Conservation (phyloP, 2,113 vertebrate species). For the Silurus asotus region DNA sequence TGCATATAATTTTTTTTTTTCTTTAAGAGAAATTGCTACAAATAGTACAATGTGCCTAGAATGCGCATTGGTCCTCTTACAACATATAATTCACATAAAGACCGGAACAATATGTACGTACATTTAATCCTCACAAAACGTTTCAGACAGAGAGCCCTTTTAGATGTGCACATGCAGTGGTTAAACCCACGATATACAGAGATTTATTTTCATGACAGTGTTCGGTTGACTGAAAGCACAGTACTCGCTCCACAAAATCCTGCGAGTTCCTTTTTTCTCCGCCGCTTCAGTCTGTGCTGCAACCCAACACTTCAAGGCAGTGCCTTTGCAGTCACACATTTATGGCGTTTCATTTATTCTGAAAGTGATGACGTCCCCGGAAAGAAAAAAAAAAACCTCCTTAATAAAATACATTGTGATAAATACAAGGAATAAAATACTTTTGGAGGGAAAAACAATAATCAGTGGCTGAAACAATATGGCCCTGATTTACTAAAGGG, state of each 20-base stretch:
- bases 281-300: slow-evolving; percentile 51
- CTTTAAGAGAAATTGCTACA: slow-evolving; percentile 76
- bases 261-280: slow-evolving; percentile 40
- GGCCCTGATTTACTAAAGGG: slow-evolving; percentile 28
- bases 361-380: slow-evolving; percentile 29
- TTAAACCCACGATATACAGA: slow-evolving; percentile 63
- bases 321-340: slow-evolving; percentile 56
- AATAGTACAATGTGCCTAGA: slow-evolving; percentile 80
- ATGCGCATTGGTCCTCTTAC: slow-evolving; percentile 74
- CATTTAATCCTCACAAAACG: slow-evolving; percentile 66
- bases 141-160: slow-evolving; percentile 81
- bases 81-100: slow-evolving; percentile 70
- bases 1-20: slow-evolving; percentile 79
- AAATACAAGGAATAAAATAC: slow-evolving; percentile 16
- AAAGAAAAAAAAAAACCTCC: slow-evolving; percentile 7
- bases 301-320: slow-evolving; percentile 56
- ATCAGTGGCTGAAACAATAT: neutral
- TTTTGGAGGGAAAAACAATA: slow-evolving; percentile 55
- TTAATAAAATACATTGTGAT: slow-evolving; percentile 32
- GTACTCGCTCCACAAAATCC: slow-evolving; percentile 50
- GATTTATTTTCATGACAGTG: slow-evolving; percentile 66
- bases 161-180: slow-evolving; percentile 77
- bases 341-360: slow-evolving; percentile 36
- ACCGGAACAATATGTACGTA: slow-evolving; percentile 62
- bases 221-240: slow-evolving; percentile 70